phyloP scores from a whole-genome alignment of 1,140 invertebrate species.

The Dryas iulia region DNA sequence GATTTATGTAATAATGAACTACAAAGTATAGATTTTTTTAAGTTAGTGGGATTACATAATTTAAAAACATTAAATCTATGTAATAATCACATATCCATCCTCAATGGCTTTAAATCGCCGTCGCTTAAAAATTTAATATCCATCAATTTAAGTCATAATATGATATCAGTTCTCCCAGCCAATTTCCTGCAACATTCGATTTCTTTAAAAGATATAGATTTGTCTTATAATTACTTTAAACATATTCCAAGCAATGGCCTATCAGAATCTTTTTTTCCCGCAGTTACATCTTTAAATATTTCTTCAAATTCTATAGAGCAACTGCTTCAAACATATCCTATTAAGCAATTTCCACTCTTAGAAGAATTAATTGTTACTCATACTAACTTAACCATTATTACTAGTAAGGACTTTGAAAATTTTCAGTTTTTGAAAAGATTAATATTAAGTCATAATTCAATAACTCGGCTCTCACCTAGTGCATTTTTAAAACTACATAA shows the following conservation, averaged over 20 bases:
- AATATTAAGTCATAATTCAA: conserved; percentile 87
- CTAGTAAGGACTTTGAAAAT: conserved; percentile 93
- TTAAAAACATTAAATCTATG: conserved; percentile 88
- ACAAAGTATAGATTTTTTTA: conserved; percentile 87
- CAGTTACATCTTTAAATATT: conserved; percentile 88
- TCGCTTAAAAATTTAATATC: conserved; percentile 86
- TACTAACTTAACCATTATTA: conserved; percentile 92
- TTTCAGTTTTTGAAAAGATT: conserved; percentile 90
- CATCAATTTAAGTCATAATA: conserved; percentile 88
- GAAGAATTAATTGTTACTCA: conserved; percentile 90
- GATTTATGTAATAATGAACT: conserved; percentile 87
- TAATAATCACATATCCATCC: conserved; percentile 86
- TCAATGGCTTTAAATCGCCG: conserved; percentile 88
- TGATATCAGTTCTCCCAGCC: conserved; percentile 87
- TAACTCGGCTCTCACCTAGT: conserved; percentile 90
- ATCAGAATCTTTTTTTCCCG: conserved; percentile 87
- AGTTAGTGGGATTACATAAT: conserved; percentile 86
- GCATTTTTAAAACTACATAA: conserved; percentile 89
- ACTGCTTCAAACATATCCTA: conserved; percentile 83
- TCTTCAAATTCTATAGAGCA: conserved; percentile 88
- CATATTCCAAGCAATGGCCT: conserved; percentile 90
- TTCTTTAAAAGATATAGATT: conserved; percentile 86
- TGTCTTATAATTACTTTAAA: conserved; percentile 90
- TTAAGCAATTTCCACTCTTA: conserved; percentile 85
- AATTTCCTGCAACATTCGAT: conserved; percentile 90